Base-by-base conservation (phyloP, 2,113 vertebrate genomes). In the Piliocolobus tephrosceles region DNA sequence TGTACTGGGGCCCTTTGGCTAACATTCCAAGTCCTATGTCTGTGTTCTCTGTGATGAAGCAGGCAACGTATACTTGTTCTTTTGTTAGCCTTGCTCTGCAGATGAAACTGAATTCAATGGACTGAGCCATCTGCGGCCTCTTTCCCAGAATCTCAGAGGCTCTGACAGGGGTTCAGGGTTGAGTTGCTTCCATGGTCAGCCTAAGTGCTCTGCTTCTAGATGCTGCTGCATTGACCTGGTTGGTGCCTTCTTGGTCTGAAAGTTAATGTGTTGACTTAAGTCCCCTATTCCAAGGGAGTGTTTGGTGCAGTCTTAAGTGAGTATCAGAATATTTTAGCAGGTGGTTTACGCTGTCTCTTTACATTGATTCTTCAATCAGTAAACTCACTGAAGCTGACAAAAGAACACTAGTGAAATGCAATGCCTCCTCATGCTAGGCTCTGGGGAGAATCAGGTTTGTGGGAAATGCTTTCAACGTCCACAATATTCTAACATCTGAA, bases 111-210 rank as follows among this genome's bases (percentile, higher is more conserved):
- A 75, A 68, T 70, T 72, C 72, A 52, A 5, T 0, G 5, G 84
- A 92, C 52, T 66, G 57, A 87, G 58, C 38, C 8, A 11, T 27
- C 64, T 13, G 58, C 17, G 12, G 40, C 68, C 43, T 79, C 43
- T 58, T 87, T 86, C 47, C 73, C 88, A 68, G 83, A 55, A 35
- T 72, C 82, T 66, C 57, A 57, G 95, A 72, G 83, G 47, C 50
- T 88, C 57, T 50, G 20, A 9, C 20, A 80, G n/a, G 83, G 87
- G 43, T 9, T 61, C 16, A 23, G 66, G 47, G 47, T 64, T 45
- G 78, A 50, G 47, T 1, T 35, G 72, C 72, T 76, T 40, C 72
- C 47, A 40, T 45, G 8, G 13, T 45, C 18, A 20, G 45, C 43
- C n/a, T 52, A 1, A 11, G 22, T 27, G 58, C 58, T 88, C n/a